Conservation (phyloP, 2,113 vertebrate genomes). For the Microtus richardsoni region DNA sequence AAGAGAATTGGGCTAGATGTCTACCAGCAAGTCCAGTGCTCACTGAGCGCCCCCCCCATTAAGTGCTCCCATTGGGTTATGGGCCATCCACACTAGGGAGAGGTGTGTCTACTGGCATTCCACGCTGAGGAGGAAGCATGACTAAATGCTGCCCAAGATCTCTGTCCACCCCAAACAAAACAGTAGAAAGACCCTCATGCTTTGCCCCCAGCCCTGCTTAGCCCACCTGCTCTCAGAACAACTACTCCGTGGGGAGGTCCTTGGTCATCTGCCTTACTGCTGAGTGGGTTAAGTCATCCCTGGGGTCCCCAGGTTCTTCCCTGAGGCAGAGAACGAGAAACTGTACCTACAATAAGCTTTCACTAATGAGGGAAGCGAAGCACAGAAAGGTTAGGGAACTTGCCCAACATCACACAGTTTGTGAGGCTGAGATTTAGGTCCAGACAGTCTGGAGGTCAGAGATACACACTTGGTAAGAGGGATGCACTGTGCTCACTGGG, state of each 20-base stretch:
- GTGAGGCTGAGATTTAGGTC: not conserved
- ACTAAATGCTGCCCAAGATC: fast-evolving
- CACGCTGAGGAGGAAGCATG: not conserved
- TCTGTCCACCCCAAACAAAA: not conserved
- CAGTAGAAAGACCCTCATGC: not conserved
- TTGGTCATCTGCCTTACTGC: not conserved
- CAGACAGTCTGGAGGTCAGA: not conserved
- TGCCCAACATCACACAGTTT: not conserved
- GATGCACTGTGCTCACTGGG: not conserved
- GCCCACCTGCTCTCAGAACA: not conserved
- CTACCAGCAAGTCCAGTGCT: not conserved
- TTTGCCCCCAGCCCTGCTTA: not conserved
- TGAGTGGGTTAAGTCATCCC: not conserved
- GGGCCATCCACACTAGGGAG: not conserved
- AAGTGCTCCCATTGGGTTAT: not conserved
- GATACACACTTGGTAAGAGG: fast-evolving
- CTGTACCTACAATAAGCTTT: fast-evolving
- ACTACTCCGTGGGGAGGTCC: not conserved
- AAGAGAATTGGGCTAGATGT: not conserved
- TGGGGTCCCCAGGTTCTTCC: not conserved
- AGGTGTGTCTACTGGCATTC: not conserved
- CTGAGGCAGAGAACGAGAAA: not conserved
- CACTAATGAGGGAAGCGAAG: not conserved
- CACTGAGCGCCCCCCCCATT: fast-evolving
- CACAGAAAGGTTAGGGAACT: not conserved